These are phyloP conservation scores for Helicoverpa zea DNA, from an alignment of 1,140 invertebrate species.

Conservation along the genomic window DNA sequence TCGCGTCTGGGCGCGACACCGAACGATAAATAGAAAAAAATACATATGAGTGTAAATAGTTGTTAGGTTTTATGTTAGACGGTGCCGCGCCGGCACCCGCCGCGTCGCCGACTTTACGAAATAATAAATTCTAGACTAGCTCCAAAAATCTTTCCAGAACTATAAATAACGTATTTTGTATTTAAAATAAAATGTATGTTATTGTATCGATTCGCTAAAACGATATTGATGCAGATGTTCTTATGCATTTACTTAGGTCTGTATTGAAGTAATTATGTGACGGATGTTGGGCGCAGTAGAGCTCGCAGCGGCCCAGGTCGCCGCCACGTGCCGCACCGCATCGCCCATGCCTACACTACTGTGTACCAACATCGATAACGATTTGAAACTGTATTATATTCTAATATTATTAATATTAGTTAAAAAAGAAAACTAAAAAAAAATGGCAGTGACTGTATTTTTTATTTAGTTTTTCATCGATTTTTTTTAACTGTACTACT, in stretches of 20 bases:
- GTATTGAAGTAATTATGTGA: constrained; percentile 47
- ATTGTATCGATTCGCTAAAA: constrained; percentile 53
- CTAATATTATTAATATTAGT: constrained; percentile 53
- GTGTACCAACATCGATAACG: constrained; percentile 24
- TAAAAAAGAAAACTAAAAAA: constrained; percentile 50
- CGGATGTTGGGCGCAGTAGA: constrained; percentile 40
- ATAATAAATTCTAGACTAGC: constrained; percentile 52
- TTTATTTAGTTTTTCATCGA: constrained; percentile 59
- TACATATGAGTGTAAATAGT: constrained; percentile 58
- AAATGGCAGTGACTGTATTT: constrained; percentile 59
- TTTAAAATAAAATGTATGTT: constrained; percentile 55
- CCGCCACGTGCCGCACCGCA: no score
- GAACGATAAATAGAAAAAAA: constrained; percentile 36
- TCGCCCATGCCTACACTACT: background rate
- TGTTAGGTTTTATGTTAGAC: constrained; percentile 37
- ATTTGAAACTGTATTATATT: constrained; percentile 56
- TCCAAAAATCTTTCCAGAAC: constrained; percentile 52
- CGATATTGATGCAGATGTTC: constrained; percentile 54
- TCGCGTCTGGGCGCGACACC: constrained; percentile 1
- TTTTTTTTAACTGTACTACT: constrained; percentile 52
- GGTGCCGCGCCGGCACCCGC: constrained; percentile 36
- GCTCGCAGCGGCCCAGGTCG: background rate
- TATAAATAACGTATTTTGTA: constrained; percentile 59
- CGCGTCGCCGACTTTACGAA: constrained; percentile 23
- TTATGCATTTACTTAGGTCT: constrained; percentile 52